These are phyloP conservation scores for Nannoperca australis DNA, from an alignment of 2,797 vertebrate genomes.

Conservation along the genomic window DNA sequence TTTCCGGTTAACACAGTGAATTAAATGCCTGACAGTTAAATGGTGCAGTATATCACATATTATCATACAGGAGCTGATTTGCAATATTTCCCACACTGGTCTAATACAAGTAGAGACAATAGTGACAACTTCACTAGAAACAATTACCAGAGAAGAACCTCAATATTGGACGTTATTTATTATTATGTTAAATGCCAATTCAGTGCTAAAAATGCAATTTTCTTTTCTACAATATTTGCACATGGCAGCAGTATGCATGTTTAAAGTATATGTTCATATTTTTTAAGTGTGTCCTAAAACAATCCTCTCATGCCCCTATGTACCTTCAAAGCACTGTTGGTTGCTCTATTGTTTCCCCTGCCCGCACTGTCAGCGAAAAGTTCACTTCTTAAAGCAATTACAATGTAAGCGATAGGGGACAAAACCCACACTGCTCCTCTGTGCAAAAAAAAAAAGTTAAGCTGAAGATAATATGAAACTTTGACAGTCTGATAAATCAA, in stretches of 20 bases:
- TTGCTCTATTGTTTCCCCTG: neutral
- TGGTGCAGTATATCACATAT: neutral
- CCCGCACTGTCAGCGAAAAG: neutral
- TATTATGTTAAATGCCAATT: too few relatives aligned
- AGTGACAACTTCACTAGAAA: neutral
- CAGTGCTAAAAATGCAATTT: too few relatives aligned
- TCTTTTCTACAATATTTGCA: too few relatives aligned
- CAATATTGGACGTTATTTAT: too few relatives aligned
- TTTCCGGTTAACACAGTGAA: too few relatives aligned
- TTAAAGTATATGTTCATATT: neutral
- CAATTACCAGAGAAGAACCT: neutral
- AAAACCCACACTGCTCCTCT: neutral
- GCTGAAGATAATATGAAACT: neutral
- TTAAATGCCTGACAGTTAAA: too few relatives aligned
- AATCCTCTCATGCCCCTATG: neutral
- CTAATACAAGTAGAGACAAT: too few relatives aligned
- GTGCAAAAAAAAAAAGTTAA: neutral
- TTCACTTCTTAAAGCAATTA: neutral
- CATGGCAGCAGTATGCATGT: neutral
- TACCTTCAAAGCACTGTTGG: neutral
- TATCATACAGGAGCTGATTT: neutral
- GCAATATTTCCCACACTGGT: neutral
- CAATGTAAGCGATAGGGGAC: neutral
- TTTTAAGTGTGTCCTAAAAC: neutral
- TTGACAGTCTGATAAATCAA: neutral